These are phyloP conservation scores for Diadema setosum DNA, from an alignment of 35 echinoderm and acorn worm species.

Conservation along the genomic window DNA sequence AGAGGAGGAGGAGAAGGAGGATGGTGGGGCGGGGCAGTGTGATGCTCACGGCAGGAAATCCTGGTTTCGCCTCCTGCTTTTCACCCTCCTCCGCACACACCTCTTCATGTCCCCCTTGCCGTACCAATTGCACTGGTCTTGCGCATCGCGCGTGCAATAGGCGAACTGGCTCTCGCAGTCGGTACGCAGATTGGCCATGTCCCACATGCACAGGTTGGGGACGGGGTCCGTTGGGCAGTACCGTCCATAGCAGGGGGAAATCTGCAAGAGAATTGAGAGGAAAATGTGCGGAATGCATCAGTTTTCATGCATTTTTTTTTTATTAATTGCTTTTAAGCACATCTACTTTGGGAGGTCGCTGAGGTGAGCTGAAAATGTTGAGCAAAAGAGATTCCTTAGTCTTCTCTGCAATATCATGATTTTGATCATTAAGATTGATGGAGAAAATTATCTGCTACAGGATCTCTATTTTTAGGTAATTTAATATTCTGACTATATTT, in stretches of 20 bases:
- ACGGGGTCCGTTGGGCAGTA: conserved; percentile 6
- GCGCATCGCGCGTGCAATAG: conserved; percentile 12
- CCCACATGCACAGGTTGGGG: conserved; percentile 24
- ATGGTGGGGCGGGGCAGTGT: neutral
- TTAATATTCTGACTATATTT: too few relatives aligned
- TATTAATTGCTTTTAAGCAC: too few relatives aligned
- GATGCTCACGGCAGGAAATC: neutral
- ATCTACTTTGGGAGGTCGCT: too few relatives aligned
- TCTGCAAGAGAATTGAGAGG: neutral
- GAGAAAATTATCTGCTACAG: too few relatives aligned
- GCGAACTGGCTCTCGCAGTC: conserved; percentile 45
- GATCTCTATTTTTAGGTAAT: too few relatives aligned
- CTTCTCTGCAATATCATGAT: too few relatives aligned
- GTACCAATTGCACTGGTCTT: conserved; percentile 47
- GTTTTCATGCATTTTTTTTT: too few relatives aligned
- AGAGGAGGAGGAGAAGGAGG: neutral
- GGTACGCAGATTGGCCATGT: neutral
- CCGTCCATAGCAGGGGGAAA: conserved; percentile 18
- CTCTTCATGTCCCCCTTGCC: conserved; percentile 52
- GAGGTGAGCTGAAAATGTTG: too few relatives aligned
- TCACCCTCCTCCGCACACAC: neutral
- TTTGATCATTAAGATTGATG: too few relatives aligned
- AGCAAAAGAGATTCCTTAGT: too few relatives aligned
- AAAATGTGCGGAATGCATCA: neutral
- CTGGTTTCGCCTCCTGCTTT: neutral